Evolutionary conservation across 1,140 invertebrate genomes (phyloP).

Genomic region (Cydia splendana): DNA sequence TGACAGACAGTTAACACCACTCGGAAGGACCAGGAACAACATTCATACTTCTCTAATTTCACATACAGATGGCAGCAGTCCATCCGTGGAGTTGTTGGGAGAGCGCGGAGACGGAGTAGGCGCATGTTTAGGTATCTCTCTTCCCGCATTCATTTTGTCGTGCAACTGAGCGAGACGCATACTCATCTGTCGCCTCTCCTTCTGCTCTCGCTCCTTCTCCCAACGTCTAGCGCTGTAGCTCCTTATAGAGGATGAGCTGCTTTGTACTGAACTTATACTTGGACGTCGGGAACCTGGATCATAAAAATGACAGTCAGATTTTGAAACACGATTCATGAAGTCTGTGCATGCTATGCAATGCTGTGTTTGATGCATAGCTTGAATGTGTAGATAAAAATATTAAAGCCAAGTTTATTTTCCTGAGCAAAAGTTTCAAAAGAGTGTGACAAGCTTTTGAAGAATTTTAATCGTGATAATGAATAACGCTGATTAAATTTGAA

Average conservation of each 20-base stretch:
- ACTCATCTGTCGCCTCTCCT: slow-evolving; percentile 87
- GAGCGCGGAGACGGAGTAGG: slow-evolving; percentile 87
- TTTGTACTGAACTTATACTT: slow-evolving; percentile 89
- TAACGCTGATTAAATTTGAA: neutral
- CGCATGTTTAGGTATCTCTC: slow-evolving; percentile 72
- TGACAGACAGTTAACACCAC: neutral
- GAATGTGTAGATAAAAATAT: slow-evolving; percentile 11
- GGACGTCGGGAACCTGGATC: slow-evolving; percentile 88
- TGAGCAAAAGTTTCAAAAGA: neutral
- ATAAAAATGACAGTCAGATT: slow-evolving; percentile 22
- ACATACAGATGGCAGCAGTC: slow-evolving; percentile 85
- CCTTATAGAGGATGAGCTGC: slow-evolving; percentile 87
- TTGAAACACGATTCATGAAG: neutral
- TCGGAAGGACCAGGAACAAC: slow-evolving; percentile 34
- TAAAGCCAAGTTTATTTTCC: neutral
- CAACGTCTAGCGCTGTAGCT: slow-evolving; percentile 88
- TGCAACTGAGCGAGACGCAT: slow-evolving; percentile 84
- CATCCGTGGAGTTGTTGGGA: slow-evolving; percentile 87
- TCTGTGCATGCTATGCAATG: slow-evolving; percentile 22
- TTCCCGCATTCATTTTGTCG: slow-evolving; percentile 74
- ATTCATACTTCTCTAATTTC: slow-evolving; percentile 85
- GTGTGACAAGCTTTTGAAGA: slow-evolving; percentile 4
- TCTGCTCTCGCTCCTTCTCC: slow-evolving; percentile 88
- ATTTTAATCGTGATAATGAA: neutral
- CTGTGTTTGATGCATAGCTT: slow-evolving; percentile 51